phyloP scores from a whole-genome alignment of 2,113 vertebrate species.

The Girardinichthys multiradiatus region DNA sequence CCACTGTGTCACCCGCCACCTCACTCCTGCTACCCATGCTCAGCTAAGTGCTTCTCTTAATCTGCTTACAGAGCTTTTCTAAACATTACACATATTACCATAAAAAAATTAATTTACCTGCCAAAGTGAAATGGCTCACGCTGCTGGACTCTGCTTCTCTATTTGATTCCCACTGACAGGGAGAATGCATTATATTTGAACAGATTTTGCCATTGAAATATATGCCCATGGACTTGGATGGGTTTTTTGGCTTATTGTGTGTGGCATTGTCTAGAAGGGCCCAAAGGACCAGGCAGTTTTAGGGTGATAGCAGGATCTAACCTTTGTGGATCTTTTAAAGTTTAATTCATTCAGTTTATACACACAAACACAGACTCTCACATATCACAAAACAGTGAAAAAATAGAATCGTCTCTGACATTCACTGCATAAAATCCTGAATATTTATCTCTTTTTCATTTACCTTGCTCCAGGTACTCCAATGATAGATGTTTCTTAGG shows the following conservation, averaged over 20 bases:
- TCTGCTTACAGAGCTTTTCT: constrained; percentile 61
- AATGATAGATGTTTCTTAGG: not conserved
- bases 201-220: constrained; percentile 23
- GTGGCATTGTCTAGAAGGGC: not conserved
- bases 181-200: constrained; percentile 13
- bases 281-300: not conserved
- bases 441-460: not conserved
- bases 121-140: constrained; percentile 19
- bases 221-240: not conserved
- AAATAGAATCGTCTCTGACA: not conserved
- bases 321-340: not conserved
- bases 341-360: not conserved
- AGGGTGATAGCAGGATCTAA: not conserved
- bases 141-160: constrained; percentile 16
- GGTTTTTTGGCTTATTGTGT: constrained; percentile 1
- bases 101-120: constrained; percentile 48
- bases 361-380: not conserved
- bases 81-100: constrained; percentile 47
- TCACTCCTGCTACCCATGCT: constrained; percentile 23
- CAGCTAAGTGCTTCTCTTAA: constrained; percentile 56
- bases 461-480: not conserved
- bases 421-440: not conserved
- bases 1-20: constrained; percentile 46
- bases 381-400: not conserved
- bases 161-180: constrained; percentile 10